Percentiles rank a stretch among this genome's conserved stretches.
Evolutionary conservation across 2,888 invertebrate species (phyloP).

Genomic region (Aplocera efformata): DNA sequence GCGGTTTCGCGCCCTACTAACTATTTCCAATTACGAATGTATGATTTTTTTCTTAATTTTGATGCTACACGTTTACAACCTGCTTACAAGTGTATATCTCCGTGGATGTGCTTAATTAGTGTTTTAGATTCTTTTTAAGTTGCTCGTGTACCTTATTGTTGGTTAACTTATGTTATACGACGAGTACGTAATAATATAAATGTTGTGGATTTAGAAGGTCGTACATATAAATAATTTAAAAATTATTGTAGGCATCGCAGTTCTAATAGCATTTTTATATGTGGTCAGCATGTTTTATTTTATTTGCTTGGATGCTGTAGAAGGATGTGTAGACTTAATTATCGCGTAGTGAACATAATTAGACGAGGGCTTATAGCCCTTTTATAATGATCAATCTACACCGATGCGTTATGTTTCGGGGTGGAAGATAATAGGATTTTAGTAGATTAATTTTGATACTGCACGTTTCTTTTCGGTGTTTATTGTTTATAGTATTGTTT

Average conservation of each 20-base stretch:
- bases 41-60: no score
- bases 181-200: slow-evolving; percentile 16
- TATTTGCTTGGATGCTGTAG: not conserved
- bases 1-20: slow-evolving; percentile 41
- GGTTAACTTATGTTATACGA: slow-evolving; percentile 9
- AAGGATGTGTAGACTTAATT: not conserved
- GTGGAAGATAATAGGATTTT: no score
- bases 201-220: slow-evolving; percentile 17
- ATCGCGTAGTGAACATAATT: slow-evolving; percentile 1
- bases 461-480: slow-evolving; percentile 8
- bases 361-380: slow-evolving; percentile 7
- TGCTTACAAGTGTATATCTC: slow-evolving; percentile 3
- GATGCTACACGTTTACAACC: no score
- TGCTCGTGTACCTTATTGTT: not conserved
- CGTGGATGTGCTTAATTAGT: slow-evolving; percentile 16
- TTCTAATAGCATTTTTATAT: slow-evolving; percentile 1
- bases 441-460: slow-evolving; percentile 3
- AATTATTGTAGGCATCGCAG: not conserved
- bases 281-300: slow-evolving; percentile 6
- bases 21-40: slow-evolving; percentile 31
- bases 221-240: slow-evolving; percentile 13
- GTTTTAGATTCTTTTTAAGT: not conserved
- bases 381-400: not conserved
- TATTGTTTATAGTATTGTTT: no score
- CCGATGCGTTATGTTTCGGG: not conserved